phyloP scores from a whole-genome alignment of 1,140 invertebrate species.

The Brachystomella parvula region DNA sequence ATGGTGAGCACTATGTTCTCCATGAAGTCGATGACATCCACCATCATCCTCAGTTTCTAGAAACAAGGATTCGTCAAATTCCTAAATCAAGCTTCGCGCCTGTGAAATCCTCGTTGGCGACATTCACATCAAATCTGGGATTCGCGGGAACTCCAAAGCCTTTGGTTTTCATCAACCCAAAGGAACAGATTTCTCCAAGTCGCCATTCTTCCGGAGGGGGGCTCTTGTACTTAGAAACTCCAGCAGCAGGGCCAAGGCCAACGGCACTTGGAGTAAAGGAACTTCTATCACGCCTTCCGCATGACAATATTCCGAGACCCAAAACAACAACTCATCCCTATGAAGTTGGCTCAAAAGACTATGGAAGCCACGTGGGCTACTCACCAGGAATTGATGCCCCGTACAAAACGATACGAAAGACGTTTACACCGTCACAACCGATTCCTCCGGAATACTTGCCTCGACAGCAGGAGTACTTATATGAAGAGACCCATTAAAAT shows the following conservation, averaged over 20 bases:
- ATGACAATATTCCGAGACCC: background rate
- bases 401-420: background rate
- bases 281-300: slow-evolving; percentile 21
- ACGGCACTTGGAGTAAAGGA: slow-evolving; percentile 26
- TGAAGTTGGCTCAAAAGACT: slow-evolving; percentile 33
- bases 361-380: slow-evolving; percentile 31
- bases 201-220: slow-evolving; percentile 23
- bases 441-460: background rate
- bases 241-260: slow-evolving; percentile 18
- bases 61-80: background rate
- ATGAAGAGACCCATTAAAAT: background rate
- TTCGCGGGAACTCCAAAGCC: slow-evolving; percentile 14
- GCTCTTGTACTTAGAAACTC: slow-evolving; percentile 30
- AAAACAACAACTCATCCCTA: slow-evolving; percentile 32
- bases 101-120: slow-evolving; percentile 29
- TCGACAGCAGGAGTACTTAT: background rate
- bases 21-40: background rate
- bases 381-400: background rate
- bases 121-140: slow-evolving; percentile 17
- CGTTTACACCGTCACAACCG: background rate
- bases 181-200: slow-evolving; percentile 7
- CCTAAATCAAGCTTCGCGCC: background rate
- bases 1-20: background rate
- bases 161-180: slow-evolving; percentile 9
- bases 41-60: background rate